Base-by-base conservation (phyloP, 2,888 invertebrate species). In the Serrognathus titanus region DNA sequence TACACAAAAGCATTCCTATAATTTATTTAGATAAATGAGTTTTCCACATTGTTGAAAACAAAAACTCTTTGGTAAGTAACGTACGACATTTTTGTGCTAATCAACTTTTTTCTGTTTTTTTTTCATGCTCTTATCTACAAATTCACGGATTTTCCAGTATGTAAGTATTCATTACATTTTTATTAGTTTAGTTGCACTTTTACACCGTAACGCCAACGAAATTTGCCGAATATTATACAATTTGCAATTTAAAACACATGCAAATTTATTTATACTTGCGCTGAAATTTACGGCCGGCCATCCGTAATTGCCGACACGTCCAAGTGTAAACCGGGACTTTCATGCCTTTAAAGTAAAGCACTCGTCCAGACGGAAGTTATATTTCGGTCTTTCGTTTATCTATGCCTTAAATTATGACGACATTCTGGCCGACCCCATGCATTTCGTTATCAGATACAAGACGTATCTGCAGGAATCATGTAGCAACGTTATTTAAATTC, bases 361-460 rank as follows among this genome's bases (percentile, higher is more conserved):
- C 38, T 35, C 49, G 35, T 12, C 12, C 49, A 47, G 43, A 51
- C 51, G 59, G 57, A 59, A 57, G 55, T 57, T 49, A 57, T 53
- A 61, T 62, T 56, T 64, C 58, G 61, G 54, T 52, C 58, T 59
- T 51, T 57, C 41, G 53, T 61, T 60, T 63, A 58, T 63, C 63
- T 58, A 58, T 55, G 56, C 53, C 50, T 49, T 58, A 63, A 64
- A 63, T 66, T 66, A 65, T 61, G 57, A 51, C 59, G 61, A 61
- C 64, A 58, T 56, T 57, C 41, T 47, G 58, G 55, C 53, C 53
- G 58, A 56, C 62, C 66, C 65, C 66, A 64, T 69, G 64, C 67
- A 62, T 49, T 50, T 56, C 58, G 64, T 70, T 71, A 71, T 70
- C 69, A 68, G 69, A 71, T 71, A 70, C 69, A 68, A 69, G 67